Percentiles rank a stretch among this genome's conserved stretches.
These are phyloP conservation scores for Pedicia rivosa DNA, from an alignment of 2,888 invertebrate genomes.

Conservation along the genomic window DNA sequence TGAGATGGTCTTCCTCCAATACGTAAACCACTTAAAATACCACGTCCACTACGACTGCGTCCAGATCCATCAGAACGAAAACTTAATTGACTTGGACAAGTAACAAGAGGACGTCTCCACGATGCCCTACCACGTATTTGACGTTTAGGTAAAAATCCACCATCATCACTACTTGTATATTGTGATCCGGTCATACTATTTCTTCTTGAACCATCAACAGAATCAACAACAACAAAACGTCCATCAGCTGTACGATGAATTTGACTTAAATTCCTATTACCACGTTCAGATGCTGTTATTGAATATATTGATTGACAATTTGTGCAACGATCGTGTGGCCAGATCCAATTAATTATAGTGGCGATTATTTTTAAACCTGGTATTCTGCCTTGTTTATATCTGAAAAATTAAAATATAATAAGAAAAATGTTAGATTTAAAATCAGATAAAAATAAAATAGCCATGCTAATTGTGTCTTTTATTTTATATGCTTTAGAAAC, in stretches of 20 bases:
- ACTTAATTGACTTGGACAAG: slow-evolving; percentile 48
- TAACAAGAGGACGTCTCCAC: slow-evolving; percentile 47
- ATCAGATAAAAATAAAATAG: not conserved
- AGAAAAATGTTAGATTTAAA: slow-evolving; percentile 3
- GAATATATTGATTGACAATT: slow-evolving; percentile 34
- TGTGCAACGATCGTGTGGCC: slow-evolving; percentile 55
- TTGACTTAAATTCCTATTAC: slow-evolving; percentile 38
- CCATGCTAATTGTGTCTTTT: not conserved
- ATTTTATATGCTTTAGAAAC: too few relatives aligned
- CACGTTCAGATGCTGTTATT: slow-evolving; percentile 25
- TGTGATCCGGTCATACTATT: slow-evolving; percentile 40
- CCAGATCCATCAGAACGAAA: slow-evolving; percentile 49
- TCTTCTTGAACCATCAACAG: slow-evolving; percentile 22
- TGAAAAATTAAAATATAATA: slow-evolving; percentile 20
- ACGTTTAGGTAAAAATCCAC: slow-evolving; percentile 58
- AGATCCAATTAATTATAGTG: slow-evolving; percentile 56
- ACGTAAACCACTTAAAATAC: slow-evolving; percentile 20
- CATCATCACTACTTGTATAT: slow-evolving; percentile 60
- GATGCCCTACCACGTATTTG: slow-evolving; percentile 39
- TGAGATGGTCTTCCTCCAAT: slow-evolving; percentile 18
- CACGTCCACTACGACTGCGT: slow-evolving; percentile 28
- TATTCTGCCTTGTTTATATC: slow-evolving; percentile 90
- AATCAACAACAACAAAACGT: slow-evolving; percentile 48
- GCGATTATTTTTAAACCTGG: slow-evolving; percentile 70
- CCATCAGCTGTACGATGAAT: slow-evolving; percentile 62